Evolutionary conservation across 1,140 invertebrate species (phyloP).

Genomic region (Cydia amplana): DNA sequence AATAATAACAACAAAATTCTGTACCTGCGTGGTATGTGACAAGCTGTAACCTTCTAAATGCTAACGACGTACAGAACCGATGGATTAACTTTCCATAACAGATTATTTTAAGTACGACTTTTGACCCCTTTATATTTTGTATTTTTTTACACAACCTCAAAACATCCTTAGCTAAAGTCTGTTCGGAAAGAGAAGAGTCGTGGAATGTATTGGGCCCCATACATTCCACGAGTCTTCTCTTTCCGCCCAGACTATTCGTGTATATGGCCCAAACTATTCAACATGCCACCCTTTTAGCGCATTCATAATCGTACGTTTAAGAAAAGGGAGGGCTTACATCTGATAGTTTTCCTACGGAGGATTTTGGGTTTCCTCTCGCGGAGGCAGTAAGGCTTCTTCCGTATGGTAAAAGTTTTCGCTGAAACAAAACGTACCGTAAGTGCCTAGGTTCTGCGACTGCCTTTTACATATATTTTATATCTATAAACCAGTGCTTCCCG

Average conservation of each 20-base stretch:
- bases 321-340: conserved; percentile 59
- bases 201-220: too few relatives aligned
- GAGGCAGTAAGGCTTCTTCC: conserved; percentile 76
- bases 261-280: neutral
- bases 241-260: too few relatives aligned
- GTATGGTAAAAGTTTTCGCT: conserved; percentile 74
- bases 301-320: conserved; percentile 21
- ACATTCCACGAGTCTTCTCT: too few relatives aligned
- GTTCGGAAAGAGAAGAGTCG: too few relatives aligned
- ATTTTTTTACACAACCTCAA: neutral
- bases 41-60: neutral
- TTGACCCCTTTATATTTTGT: too few relatives aligned
- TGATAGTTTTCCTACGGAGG: conserved; percentile 69
- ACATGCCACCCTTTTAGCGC: conserved; percentile 7
- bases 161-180: too few relatives aligned
- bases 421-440: conserved; percentile 37
- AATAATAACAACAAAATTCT: neutral
- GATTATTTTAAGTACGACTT: too few relatives aligned
- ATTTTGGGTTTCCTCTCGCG: conserved; percentile 78
- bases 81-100: neutral
- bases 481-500: neutral
- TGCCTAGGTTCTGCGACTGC: neutral
- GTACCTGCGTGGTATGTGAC: neutral
- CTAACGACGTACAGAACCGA: neutral
- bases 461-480: conserved; percentile 1